Percentiles rank a stretch among this genome's conserved stretches.
Conservation (phyloP, 1,140 invertebrate genomes). For the Diachasma alloeum region DNA sequence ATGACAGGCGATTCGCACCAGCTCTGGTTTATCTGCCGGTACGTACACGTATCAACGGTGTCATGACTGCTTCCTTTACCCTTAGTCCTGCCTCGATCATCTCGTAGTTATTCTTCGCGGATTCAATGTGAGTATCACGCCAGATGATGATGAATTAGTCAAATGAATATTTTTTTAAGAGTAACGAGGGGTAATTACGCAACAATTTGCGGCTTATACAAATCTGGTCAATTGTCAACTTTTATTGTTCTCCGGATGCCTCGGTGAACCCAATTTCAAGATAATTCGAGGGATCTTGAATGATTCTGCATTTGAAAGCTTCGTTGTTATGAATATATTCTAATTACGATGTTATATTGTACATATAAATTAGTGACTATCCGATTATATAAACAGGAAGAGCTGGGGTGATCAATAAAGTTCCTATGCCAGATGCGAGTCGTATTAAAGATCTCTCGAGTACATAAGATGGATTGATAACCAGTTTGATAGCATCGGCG, state of each 20-base stretch:
- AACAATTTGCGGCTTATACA: not conserved
- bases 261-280: not conserved
- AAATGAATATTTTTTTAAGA: not conserved
- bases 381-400: conserved; percentile 39
- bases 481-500: too few relatives aligned
- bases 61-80: conserved; percentile 87
- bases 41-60: conserved; percentile 79
- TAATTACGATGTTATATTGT: conserved; percentile 48
- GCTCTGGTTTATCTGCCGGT: conserved; percentile 93
- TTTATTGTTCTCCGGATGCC: not conserved
- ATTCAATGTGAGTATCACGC: not conserved
- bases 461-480: too few relatives aligned
- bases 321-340: conserved; percentile 53
- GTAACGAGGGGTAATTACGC: not conserved
- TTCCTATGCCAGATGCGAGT: conserved; percentile 59
- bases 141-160: not conserved
- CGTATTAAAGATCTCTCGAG: conserved; percentile 26
- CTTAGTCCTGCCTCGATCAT: conserved; percentile 83
- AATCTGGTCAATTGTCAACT: not conserved
- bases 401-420: conserved; percentile 59
- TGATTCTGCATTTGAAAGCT: conserved; percentile 12
- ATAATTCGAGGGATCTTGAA: not conserved
- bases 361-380: conserved; percentile 42
- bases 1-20: conserved; percentile 74
- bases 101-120: not conserved